Percentiles rank a stretch among this genome's conserved stretches.
phyloP scores from a whole-genome alignment of 2,888 invertebrate genomes.

The Synergus umbraculus region DNA sequence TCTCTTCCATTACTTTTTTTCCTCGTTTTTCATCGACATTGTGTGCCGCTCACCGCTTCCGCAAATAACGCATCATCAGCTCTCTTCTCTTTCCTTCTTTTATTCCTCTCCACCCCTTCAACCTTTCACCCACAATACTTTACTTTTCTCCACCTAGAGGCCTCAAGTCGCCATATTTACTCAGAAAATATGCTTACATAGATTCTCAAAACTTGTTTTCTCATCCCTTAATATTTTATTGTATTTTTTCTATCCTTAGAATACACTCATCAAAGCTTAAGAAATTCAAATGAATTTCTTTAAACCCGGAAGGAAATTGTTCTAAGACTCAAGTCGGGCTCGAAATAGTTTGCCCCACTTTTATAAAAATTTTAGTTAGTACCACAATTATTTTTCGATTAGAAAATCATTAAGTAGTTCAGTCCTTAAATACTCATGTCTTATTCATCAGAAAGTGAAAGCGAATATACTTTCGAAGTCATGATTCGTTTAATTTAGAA shows the following conservation, averaged over 20 bases:
- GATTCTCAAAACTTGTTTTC: not conserved
- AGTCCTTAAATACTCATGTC: too few species aligned
- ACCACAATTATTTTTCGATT: too few species aligned
- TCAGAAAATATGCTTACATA: not conserved
- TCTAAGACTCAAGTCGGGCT: too few species aligned
- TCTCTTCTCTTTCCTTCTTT: slow-evolving; percentile 14
- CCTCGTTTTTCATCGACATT: slow-evolving; percentile 35
- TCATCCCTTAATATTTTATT: not conserved
- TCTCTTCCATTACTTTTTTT: slow-evolving; percentile 17
- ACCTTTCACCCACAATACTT: slow-evolving; percentile 10
- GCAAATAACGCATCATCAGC: slow-evolving; percentile 40
- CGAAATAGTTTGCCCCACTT: too few species aligned
- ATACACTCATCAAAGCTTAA: too few species aligned
- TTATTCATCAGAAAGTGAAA: too few species aligned
- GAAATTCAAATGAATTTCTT: too few species aligned
- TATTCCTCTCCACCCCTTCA: slow-evolving; percentile 13
- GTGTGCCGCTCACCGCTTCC: slow-evolving; percentile 13
- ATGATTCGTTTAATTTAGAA: not conserved
- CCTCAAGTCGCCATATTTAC: slow-evolving; percentile 4
- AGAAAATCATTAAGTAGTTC: too few species aligned
- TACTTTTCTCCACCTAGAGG: not conserved
- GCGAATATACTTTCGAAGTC: too few species aligned
- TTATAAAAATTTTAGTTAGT: too few species aligned
- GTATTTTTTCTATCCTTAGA: too few species aligned
- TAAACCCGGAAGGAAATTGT: too few species aligned